Evolutionary conservation across 2,113 vertebrate genomes (phyloP).

Genomic region (Poecilia latipinna): DNA sequence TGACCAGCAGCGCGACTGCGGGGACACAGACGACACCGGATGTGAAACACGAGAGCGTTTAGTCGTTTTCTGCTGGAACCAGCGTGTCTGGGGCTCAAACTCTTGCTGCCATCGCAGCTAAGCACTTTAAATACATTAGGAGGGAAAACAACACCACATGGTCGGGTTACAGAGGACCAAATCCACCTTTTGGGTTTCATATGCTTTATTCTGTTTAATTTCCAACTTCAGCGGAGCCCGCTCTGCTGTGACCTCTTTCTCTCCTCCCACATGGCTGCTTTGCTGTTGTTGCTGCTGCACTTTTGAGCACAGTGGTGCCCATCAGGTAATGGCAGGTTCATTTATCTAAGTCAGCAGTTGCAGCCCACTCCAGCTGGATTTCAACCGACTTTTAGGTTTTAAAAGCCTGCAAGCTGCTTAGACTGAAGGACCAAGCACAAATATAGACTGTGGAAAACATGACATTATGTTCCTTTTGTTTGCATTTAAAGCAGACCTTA

Average conservation of each 20-base stretch:
- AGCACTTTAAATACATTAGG: slow-evolving; percentile 37
- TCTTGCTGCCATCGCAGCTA: slow-evolving; percentile 26
- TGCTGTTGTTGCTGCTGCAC: slow-evolving; percentile 41
- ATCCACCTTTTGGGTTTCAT: slow-evolving; percentile 13
- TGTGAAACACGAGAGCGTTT: slow-evolving; percentile 57
- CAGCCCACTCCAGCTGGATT: slow-evolving; percentile 53
- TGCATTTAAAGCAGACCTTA: background rate
- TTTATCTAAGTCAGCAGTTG: slow-evolving; percentile 66
- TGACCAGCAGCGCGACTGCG: slow-evolving; percentile 40
- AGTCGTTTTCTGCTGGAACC: slow-evolving; percentile 26
- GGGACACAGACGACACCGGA: slow-evolving; percentile 37
- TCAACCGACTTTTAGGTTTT: slow-evolving; percentile 47
- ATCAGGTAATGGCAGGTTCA: slow-evolving; percentile 54
- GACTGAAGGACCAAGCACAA: background rate
- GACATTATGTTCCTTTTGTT: background rate
- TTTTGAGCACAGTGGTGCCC: slow-evolving; percentile 44
- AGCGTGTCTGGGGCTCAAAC: slow-evolving; percentile 41
- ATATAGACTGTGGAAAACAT: slow-evolving; percentile 8
- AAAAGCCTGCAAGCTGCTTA: slow-evolving; percentile 36
- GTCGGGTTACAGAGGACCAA: slow-evolving; percentile 47
- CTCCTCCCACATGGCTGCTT: slow-evolving; percentile 42
- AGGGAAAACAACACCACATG: slow-evolving; percentile 29
- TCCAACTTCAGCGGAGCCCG: slow-evolving; percentile 22
- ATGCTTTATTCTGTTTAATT: slow-evolving; percentile 34
- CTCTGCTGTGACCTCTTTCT: slow-evolving; percentile 38